A percentile compares a stretch with the other conserved stretches of the same genome.
Conservation (phyloP, 2,797 vertebrate genomes). For the Dicrostonyx torquatus region DNA sequence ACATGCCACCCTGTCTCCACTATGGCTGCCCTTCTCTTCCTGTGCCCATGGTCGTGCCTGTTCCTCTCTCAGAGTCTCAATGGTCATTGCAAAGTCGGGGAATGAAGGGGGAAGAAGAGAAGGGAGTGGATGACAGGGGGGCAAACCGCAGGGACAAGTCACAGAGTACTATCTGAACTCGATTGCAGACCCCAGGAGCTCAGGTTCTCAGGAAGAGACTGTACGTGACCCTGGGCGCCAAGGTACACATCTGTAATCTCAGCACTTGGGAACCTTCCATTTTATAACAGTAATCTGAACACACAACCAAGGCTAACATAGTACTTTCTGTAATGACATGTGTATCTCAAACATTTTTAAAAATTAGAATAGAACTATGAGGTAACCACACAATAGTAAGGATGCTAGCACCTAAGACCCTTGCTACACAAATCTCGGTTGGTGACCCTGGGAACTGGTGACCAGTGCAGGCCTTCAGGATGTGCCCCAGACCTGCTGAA, state of each 20-base stretch:
- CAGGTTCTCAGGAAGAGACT: neutral
- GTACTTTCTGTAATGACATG: neutral
- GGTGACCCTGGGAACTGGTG: neutral
- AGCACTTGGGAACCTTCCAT: neutral
- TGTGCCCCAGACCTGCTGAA: rapidly evolving
- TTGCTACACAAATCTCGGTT: neutral
- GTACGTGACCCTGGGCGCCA: neutral
- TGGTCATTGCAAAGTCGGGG: neutral
- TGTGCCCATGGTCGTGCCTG: rapidly evolving
- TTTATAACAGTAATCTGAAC: neutral
- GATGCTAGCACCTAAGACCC: neutral
- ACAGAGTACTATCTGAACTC: neutral
- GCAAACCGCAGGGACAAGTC: rapidly evolving
- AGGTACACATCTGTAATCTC: neutral
- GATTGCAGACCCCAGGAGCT: neutral
- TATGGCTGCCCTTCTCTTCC: neutral
- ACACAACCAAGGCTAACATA: rapidly evolving
- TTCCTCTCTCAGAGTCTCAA: neutral
- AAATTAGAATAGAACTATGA: neutral
- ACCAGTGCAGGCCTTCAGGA: neutral
- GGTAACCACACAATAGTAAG: neutral
- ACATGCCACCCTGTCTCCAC: neutral
- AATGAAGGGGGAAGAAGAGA: neutral
- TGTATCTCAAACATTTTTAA: neutral
- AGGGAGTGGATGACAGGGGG: neutral